Evolutionary conservation across 2,113 vertebrate species (phyloP).

Genomic region (Marmota monax): DNA sequence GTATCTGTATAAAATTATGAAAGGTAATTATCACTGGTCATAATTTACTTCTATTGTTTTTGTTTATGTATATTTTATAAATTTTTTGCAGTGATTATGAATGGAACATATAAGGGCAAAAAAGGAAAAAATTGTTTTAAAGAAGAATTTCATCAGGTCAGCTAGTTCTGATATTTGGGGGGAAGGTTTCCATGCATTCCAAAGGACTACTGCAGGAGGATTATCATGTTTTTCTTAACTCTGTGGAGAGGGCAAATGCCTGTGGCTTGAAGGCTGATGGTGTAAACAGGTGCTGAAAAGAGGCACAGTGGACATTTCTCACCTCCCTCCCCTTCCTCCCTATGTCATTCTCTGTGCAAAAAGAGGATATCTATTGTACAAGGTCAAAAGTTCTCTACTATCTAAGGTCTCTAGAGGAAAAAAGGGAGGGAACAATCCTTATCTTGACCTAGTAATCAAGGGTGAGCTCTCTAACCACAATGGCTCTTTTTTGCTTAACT

Average conservation of each 20-base stretch:
- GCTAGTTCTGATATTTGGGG: background rate
- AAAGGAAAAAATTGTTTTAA: background rate
- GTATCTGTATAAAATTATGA: background rate
- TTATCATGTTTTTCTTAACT: background rate
- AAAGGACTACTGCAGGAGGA: background rate
- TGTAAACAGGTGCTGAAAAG: background rate
- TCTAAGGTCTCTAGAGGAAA: conserved; percentile 51
- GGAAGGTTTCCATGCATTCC: background rate
- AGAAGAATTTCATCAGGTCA: background rate
- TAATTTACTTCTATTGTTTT: background rate
- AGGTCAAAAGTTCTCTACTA: conserved; percentile 61
- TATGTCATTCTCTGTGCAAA: background rate
- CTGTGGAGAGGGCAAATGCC: background rate
- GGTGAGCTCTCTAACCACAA: conserved; percentile 50
- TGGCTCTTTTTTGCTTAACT: conserved; percentile 39
- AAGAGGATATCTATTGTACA: conserved; percentile 27
- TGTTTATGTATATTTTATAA: background rate
- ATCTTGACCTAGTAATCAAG: conserved; percentile 68
- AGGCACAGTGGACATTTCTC: background rate
- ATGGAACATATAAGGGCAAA: background rate
- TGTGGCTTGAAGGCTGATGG: background rate
- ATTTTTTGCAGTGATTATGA: conserved; percentile 5
- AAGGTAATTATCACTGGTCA: background rate
- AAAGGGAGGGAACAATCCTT: conserved; percentile 42
- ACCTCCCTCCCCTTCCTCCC: background rate